These are phyloP conservation scores for Megamerina dolium DNA, from an alignment of 2,888 invertebrate genomes.

Conservation along the genomic window DNA sequence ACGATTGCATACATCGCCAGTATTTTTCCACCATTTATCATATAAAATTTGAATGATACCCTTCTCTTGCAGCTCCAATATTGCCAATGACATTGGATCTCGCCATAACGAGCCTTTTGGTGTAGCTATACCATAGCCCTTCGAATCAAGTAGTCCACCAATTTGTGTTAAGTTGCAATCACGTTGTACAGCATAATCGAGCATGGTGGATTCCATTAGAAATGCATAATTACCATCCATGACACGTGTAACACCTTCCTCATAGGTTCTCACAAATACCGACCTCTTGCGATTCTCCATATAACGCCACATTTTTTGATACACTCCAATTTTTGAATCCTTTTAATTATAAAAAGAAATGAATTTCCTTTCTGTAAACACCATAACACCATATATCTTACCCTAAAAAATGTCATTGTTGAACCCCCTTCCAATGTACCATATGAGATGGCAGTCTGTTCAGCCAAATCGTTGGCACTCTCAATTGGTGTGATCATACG, in stretches of 20 bases:
- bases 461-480: conserved; percentile 89
- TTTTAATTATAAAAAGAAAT: conserved; percentile 35
- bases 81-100: conserved; percentile 93
- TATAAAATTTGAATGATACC: conserved; percentile 89
- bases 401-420: conserved; percentile 96
- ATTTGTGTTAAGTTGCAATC: conserved; percentile 97
- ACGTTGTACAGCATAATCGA: conserved; percentile 91
- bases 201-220: conserved; percentile 96
- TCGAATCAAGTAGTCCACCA: conserved; percentile 60
- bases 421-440: conserved; percentile 91
- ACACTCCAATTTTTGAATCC: conserved; percentile 86
- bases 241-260: conserved; percentile 84
- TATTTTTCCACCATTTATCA: conserved; percentile 98
- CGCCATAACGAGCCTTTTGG: conserved; percentile 94
- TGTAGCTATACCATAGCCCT: conserved; percentile 92
- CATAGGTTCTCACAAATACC: conserved; percentile 83
- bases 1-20: conserved; percentile 82
- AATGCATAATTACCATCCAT: conserved; percentile 91
- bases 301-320: conserved; percentile 92
- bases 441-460: conserved; percentile 88
- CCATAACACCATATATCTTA: conserved; percentile 52
- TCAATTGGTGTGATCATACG: conserved; percentile 93
- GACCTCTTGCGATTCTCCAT: conserved; percentile 78
- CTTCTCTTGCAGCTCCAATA: conserved; percentile 90
- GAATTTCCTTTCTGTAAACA: background rate